Evolutionary conservation across 2,113 vertebrate species (phyloP), one percentile per base, ranked within the genome.

Genomic region (Prochilodus magdalenae): DNA sequence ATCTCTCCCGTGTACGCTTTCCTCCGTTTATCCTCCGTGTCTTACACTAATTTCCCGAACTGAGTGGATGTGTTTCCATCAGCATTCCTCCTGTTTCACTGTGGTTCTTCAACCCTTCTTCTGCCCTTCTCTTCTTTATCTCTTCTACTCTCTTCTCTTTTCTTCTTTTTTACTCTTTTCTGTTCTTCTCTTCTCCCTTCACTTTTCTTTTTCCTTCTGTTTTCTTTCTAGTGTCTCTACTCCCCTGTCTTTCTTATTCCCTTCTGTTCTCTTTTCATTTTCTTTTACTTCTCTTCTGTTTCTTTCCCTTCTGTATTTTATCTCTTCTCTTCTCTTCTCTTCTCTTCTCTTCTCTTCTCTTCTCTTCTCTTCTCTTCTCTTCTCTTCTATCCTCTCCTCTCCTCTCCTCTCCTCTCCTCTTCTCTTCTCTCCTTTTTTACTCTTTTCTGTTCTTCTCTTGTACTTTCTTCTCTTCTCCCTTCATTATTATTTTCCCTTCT

Each of bases 1-100:
- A 70, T 53, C 53, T 75, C 71, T 82, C 57, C 49, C 62, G 73
- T 62, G 55, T 57, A 36, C 71, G 67, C 36, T 85, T 73, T 63
- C 49, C 75, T 13, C 40, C 14, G 47, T 59, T 72, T 12, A 29
- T 84, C 62, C 55, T 51, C 60, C 20, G 11, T 33, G 40, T 69
- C 55, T 72, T 13, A 66, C 33, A 75, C 59, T 75, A 66, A 69
- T 71, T 60, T 84, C 60, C 76, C 75, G 71, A 53, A 75, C 44
- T 15, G 77, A 79, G 75, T 49, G 53, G 27, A 51, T 49, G 70
- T 22, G 60, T 71, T 60, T 49, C 77, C 62, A 51, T 60, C 47
- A 40, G 62, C 33, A 20, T 75, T 71, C 55, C 60, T 55, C 29
- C 69, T 30, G 40, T 85, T 69, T 65, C 26, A 49, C 59, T 20